phyloP scores from a whole-genome alignment of 2,113 vertebrate species.

The Aptenodytes patagonicus region DNA sequence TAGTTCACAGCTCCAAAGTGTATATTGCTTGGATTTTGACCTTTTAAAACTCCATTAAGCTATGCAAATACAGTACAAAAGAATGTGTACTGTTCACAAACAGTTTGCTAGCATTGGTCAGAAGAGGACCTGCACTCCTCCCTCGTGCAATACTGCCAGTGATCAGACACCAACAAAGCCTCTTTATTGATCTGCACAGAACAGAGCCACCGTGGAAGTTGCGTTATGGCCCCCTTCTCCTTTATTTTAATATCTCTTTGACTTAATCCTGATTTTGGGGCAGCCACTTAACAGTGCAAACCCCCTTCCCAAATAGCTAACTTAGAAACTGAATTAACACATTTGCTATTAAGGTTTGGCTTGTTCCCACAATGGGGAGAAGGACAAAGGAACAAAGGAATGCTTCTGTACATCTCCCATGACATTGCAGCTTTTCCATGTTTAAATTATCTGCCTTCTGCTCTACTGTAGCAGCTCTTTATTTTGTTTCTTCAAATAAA shows the following conservation, averaged over 20 bases:
- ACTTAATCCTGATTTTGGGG: neutral
- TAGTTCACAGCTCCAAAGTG: constrained; percentile 49
- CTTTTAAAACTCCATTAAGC: constrained; percentile 76
- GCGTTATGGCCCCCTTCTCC: neutral
- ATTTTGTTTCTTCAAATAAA: constrained; percentile 35
- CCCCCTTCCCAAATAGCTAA: neutral
- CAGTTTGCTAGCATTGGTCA: neutral
- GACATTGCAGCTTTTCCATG: neutral
- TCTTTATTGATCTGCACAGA: constrained; percentile 35
- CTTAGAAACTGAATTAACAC: neutral
- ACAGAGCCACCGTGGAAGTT: neutral
- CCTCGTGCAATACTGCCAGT: neutral
- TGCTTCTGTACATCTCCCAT: neutral
- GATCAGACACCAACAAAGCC: neutral
- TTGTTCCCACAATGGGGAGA: neutral
- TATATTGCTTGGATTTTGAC: constrained; percentile 58
- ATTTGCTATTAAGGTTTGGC: neutral
- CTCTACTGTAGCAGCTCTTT: constrained; percentile 5
- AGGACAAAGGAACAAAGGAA: constrained; percentile 11
- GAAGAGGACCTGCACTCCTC: constrained; percentile 29
- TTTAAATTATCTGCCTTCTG: constrained; percentile 32
- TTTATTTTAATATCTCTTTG: neutral
- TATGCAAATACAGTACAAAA: constrained; percentile 71
- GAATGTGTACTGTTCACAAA: constrained; percentile 55
- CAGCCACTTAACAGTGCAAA: neutral